Evolutionary conservation across 2,113 vertebrate species (phyloP).

Genomic region (Murina feae): DNA sequence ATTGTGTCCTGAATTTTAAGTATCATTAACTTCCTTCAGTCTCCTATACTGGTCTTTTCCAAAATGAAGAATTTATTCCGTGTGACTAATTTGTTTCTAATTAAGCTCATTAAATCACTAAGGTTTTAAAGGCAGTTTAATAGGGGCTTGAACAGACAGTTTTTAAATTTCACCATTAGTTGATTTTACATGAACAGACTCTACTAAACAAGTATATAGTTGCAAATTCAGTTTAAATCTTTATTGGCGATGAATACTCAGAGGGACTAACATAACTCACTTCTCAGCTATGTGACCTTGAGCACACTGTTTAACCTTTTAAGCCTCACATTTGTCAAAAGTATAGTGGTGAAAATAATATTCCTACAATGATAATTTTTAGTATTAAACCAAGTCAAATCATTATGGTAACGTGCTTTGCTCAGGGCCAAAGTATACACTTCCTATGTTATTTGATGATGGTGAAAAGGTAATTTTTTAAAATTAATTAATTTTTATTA

Average conservation of each 20-base stretch:
- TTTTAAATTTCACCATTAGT: conserved; percentile 5
- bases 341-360: neutral
- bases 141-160: neutral
- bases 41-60: neutral
- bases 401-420: neutral
- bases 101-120: neutral
- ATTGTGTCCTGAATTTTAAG: neutral
- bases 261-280: neutral
- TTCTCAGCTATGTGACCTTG: neutral
- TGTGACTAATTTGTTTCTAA: conserved; percentile 28
- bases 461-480: neutral
- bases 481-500: neutral
- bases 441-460: neutral
- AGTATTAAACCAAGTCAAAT: neutral
- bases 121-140: conserved; percentile 24
- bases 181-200: conserved; percentile 10
- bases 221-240: neutral
- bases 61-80: conserved; percentile 26
- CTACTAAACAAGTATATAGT: neutral
- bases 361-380: neutral
- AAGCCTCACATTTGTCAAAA: neutral
- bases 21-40: neutral
- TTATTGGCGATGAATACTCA: neutral
- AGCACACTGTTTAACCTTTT: neutral
- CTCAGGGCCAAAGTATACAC: neutral